Evolutionary conservation across 2,888 invertebrate species (phyloP), one percentile per base, ranked within the genome.

Genomic region (Ecliptopera silaceata): DNA sequence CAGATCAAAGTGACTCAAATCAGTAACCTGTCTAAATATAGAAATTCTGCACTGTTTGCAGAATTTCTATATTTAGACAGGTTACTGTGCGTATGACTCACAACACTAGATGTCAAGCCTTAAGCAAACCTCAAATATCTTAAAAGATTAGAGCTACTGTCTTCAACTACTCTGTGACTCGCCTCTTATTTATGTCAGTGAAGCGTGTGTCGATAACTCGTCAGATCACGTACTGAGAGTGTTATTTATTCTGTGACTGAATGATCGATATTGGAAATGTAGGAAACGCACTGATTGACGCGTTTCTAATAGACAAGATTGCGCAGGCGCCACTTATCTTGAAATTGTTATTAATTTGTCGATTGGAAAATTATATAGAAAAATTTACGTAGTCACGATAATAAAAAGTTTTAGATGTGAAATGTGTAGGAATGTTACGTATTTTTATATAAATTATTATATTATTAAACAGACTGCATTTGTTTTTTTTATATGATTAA

Each of bases 241-340:
- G 20, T 55, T 10, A 20, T 18, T 18, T 48, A 49, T 43, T 44
- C 55, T 55, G 48, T 55, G 55, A 11, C 46, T 20, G 22, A 36
- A 51, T 43, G 61, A 65, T 65, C 61, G 65, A 63, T 62, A 66
- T 62, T 63, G 61, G 60, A 70, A 66, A 66, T 65, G 62, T 63
- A 66, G 68, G 69, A 71, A 70, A 65, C 65, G 63, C 56, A 55
- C 54, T 59, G 64, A 68, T 66, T 63, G 64, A 63, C 64, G 56
- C 55, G 66, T 64, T 73, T 73, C 70, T 70, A 73, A 73, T 68
- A 52, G 63, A 59, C 59, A 57, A 61, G 64, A 68, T 64, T 64
- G 57, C 61, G 56, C 51, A 61, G 60, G 61, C 62, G 61, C 61
- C 64, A 62, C 62, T 62, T 64, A 63, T 64, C 49, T 60, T 26